Evolutionary conservation across 1,140 invertebrate species (phyloP), one percentile per base, ranked within the genome.

Genomic region (Diorhabda elongata): DNA sequence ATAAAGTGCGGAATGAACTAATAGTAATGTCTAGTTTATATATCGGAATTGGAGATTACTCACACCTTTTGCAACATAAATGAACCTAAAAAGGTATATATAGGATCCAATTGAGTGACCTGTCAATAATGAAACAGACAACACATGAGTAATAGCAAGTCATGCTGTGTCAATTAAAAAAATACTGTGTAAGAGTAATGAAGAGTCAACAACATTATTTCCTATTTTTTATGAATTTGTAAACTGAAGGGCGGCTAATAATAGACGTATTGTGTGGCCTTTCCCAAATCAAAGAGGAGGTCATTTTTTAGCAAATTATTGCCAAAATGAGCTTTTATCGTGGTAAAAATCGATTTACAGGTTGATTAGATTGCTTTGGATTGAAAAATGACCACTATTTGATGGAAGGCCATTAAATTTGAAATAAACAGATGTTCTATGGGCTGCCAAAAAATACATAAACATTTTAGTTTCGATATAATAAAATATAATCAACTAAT

Each of bases 101-200:
- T 26, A 26, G 26, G 26, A 26, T 26, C 26, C 47, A n/a, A 52
- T 52, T 52, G n/a, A 52, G 47, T 52, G 47, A n/a, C 47, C n/a
- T 52, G 6, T 52, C n/a, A 6, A 52, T 4, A 52, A n/a, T 52
- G 47, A 52, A 6, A 52, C 47, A 6, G 6, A 52, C 6, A 52
- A 52, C 47, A 52, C 47, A 52, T n/a, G 47, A 52, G n/a, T 6
- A 52, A n/a, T 8, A 52, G 65, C 65, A 67, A 67, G 65, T 67
- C 65, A 67, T 42, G 56, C n/a, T n/a, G 52, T 52, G 58, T 45
- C 11, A 67, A 67, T 67, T 67, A 67, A 67, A 67, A 66, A 67
- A 60, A 58, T 45, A 41, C 26, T 47, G 41, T 11, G 52, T 42
- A 42, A 44, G 26, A 26, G 41, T 67, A 67, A 67, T 67, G 65